phyloP scores from a whole-genome alignment of 53 echinoderm and acorn worm species.

The Hippasteria phrygiana region DNA sequence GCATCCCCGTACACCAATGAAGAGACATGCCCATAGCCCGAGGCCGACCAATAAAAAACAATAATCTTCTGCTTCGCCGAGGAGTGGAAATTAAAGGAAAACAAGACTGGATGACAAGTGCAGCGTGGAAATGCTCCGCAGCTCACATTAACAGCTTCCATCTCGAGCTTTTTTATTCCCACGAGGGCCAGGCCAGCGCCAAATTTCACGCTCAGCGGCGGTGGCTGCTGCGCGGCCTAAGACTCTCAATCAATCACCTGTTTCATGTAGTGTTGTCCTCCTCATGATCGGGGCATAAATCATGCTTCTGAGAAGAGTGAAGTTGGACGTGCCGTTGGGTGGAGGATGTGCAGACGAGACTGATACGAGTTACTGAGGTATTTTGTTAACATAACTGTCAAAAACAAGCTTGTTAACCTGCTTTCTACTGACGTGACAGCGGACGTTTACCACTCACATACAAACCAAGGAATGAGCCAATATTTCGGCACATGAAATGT shows the following conservation, averaged over 20 bases:
- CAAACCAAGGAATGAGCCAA: too few species aligned
- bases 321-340: neutral
- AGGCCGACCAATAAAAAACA: slow-evolving; percentile 35
- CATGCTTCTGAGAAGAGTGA: neutral
- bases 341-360: too few species aligned
- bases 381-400: too few species aligned
- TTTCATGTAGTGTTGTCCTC: slow-evolving; percentile 2
- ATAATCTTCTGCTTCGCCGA: slow-evolving; percentile 42
- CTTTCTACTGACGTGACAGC: too few species aligned
- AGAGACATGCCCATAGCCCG: neutral
- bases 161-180: neutral
- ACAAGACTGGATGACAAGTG: slow-evolving; percentile 12
- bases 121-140: neutral
- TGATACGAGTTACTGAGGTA: too few species aligned
- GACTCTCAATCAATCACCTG: neutral
- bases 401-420: too few species aligned
- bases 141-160: neutral
- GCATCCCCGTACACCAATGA: neutral
- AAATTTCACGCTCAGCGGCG: slow-evolving; percentile 35
- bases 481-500: too few species aligned
- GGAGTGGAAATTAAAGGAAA: slow-evolving; percentile 43
- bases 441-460: too few species aligned
- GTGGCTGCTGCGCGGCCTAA: neutral
- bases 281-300: neutral
- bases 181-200: neutral